Evolutionary conservation across 2,797 vertebrate genomes (phyloP), one percentile per base, ranked within the genome.

Genomic region (Enteromius fasciolatus): DNA sequence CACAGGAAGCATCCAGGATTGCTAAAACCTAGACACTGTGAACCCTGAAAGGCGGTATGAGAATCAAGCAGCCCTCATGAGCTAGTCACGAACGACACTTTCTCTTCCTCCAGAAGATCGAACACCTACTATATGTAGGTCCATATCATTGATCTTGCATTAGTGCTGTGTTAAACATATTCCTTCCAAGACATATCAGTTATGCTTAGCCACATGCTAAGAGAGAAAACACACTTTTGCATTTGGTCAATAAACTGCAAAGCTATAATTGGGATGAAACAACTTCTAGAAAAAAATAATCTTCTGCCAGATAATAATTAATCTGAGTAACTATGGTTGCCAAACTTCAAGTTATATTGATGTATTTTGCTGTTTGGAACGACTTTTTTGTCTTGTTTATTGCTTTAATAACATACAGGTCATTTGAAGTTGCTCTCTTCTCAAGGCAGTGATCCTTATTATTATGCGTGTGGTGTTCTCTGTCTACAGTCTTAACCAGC

Each of bases 401-500:
- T 73, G 8, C 23, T 48, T 52, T 39, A 52, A 28, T 74, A 64
- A 20, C 5, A 12, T 36, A 48, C 12, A 36, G 61, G 18, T 80
- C 18, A 76, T 76, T 76, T 69, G 50, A 54, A 25, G 61, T 31
- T n/a, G 36, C 18, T 79, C 11, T 41, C 23, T 74, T 28, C 20
- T 23, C 1, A 66, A 75, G 25, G 76, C 36, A 25, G 14, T 14
- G 17, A 9, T 39, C 8, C 33, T 46, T 48, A 57, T 80, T 84
- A 61, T 39, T 66, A 84, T 80, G 52, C 72, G 28, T 41, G 54
- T 64, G 14, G 9, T 67, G 50, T 36, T 68, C 46, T 61, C 28
- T 50, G 59, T 66, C 46, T 20, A 31, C 18, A 11, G 59, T 80
- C 50, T 80, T 75, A 75, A 67, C 61, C 63, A 78, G 83, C 50